Conservation (phyloP, 37 sponge, comb jelly and placozoan species). For the Cladorhizidae sp. region DNA sequence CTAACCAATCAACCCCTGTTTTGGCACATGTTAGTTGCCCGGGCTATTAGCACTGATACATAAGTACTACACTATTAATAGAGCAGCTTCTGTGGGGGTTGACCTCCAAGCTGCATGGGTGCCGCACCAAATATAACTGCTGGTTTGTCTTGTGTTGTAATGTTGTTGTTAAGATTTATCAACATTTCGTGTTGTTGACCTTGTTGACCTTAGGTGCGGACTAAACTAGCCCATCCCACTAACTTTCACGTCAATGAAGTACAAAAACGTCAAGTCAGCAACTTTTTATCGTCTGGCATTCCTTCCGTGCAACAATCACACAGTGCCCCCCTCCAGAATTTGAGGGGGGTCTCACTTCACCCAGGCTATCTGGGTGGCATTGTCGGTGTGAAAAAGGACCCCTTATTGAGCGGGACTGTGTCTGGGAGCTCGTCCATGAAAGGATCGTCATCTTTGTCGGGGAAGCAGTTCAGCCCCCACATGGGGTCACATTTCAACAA, state of each 20-base stretch:
- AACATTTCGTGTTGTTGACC: too few relatives aligned
- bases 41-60: too few relatives aligned
- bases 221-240: conserved; percentile 75
- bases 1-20: too few relatives aligned
- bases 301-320: conserved; percentile 10
- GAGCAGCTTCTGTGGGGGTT: too few relatives aligned
- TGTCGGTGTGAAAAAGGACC: conserved; percentile 45
- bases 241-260: conserved; percentile 62
- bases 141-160: too few relatives aligned
- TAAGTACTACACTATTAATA: too few relatives aligned
- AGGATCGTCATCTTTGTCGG: neutral
- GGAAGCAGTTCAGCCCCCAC: conserved; percentile 9
- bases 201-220: conserved; percentile 45
- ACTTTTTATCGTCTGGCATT: conserved; percentile 37
- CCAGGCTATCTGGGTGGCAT: conserved; percentile 5
- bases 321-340: conserved; percentile 51
- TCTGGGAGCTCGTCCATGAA: conserved; percentile 17
- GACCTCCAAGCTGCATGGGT: too few relatives aligned
- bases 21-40: too few relatives aligned
- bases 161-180: too few relatives aligned
- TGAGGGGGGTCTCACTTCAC: neutral
- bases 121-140: too few relatives aligned
- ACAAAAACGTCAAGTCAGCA: conserved; percentile 50
- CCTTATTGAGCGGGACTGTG: conserved; percentile 41
- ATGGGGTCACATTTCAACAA: conserved; percentile 20